Base-by-base conservation (phyloP, 2,888 invertebrate species). In the Chalcosyrphus nemorum region DNA sequence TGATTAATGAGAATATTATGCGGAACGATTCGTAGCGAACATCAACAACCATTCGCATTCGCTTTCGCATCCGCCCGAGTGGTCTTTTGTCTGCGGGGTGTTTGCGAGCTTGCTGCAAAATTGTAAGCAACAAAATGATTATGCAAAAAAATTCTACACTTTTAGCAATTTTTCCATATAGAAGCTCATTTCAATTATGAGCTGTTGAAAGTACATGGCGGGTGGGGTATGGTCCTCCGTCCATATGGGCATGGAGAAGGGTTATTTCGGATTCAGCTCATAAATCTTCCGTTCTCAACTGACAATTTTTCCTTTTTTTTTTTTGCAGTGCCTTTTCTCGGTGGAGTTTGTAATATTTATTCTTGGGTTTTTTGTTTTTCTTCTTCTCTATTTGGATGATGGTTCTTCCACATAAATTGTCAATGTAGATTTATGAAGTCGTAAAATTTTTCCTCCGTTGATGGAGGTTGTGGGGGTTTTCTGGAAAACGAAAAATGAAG, bases 1-100 rank as follows among this genome's bases (percentile, higher is more conserved):
- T 84, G 84, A 84, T 84, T 84, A 84, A 84, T 84, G 84, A 84
- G 84, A 84, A 84, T 84, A 84, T 84, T 84, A 84, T 84, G 84
- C 84, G 84, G 52, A 84, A 74, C 80, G 84, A 84, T 84, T 84
- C 84, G 80, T 75, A 50, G 56, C 24, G 71, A 78, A 54, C 71
- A 77, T 77, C 82, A 66, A 82, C 54, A 65, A 56, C 68, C 61
- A 68, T 29, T 70, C 24, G 24, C 63, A 45, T 17, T 57, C n/a
- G n/a, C n/a, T n/a, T n/a, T n/a, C n/a, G n/a, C 17, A 56, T 32
- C 43, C 66, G 21, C n/a, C 21, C 47, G n/a, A 47, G 32, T 11
- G 15, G 57, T 50, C 15, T 19, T 70, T 75, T 81, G 75, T 71
- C 57, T 81, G 76, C 65, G 45, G 71, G 72, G 72, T 61, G 71